A percentile compares a stretch with the other conserved stretches of the same genome.
Conservation (phyloP, 1,140 invertebrate genomes). For the Drosophila lacertosa region DNA sequence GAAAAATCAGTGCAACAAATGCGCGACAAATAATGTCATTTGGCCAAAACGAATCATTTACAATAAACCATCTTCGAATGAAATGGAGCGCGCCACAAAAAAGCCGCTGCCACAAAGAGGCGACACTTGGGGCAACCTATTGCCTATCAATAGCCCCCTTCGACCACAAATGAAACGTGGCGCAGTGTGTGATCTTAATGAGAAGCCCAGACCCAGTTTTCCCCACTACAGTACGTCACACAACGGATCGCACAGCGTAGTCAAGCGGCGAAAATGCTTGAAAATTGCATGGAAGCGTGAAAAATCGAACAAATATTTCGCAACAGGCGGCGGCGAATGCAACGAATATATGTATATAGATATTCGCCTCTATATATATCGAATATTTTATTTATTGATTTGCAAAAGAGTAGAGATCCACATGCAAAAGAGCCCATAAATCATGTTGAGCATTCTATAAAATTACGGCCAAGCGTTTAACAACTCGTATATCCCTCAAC, state of each 20-base stretch:
- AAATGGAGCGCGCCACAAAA: conserved; percentile 73
- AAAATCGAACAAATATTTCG: conserved; percentile 73
- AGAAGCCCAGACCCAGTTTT: conserved; percentile 38
- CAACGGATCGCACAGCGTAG: conserved; percentile 15
- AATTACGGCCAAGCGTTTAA: conserved; percentile 64
- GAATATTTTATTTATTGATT: conserved; percentile 68
- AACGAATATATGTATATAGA: conserved; percentile 18
- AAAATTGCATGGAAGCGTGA: conserved; percentile 80
- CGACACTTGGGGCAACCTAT: conserved; percentile 36
- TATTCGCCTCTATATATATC: conserved; percentile 1
- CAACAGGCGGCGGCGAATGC: conserved; percentile 16
- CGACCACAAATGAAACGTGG: conserved; percentile 70
- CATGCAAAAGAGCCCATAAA: conserved; percentile 65
- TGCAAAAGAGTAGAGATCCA: conserved; percentile 17
- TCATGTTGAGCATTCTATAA: conserved; percentile 65
- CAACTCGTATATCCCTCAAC: conserved; percentile 62
- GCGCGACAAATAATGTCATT: conserved; percentile 72
- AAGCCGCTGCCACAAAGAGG: conserved; percentile 47
- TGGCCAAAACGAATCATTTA: conserved; percentile 83
- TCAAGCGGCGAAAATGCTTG: conserved; percentile 54
- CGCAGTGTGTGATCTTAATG: conserved; percentile 72
- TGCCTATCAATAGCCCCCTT: conserved; percentile 16
- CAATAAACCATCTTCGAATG: conserved; percentile 79
- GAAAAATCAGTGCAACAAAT: conserved; percentile 81
- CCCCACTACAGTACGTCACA: conserved; percentile 6